Base-by-base conservation (phyloP, 64 coral and sea anemone species). In the Montipora efflorescens region DNA sequence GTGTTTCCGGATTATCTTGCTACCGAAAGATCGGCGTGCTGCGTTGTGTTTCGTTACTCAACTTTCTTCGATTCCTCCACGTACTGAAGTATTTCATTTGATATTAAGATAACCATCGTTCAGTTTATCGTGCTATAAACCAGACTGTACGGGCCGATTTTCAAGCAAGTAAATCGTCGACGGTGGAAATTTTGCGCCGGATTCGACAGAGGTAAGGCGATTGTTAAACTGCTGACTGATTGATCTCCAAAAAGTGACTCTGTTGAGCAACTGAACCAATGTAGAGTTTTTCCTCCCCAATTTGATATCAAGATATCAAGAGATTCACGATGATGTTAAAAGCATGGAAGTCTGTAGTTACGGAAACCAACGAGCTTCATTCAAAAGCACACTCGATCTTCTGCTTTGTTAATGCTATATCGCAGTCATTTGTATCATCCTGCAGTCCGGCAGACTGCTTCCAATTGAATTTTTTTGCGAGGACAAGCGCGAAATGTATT, bases 321-420 rank as follows among this genome's bases (percentile, higher is more conserved):
- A 57, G 15, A 67, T 46, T 36, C 68, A 43, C 61, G 23, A 62
- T 18, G 61, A 36, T 11, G 53, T 82, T 61, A 8, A 44, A 64
- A 64, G 53, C 7, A 57, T 57, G 7, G 53, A 36, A 36, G 36
- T 36, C 36, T 36, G 28, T 36, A 36, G 36, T 36, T 36, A 36
- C 36, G 36, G 36, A 55, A 55, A 55, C 52, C 10, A 15, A 4
- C 9, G 14, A 64, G 2, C n/a, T 74, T 4, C 13, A 76, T 46
- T 78, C 76, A 78, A 71, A 12, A 86, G 82, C 66, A 86, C 62
- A 71, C 64, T 86, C 68, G 21, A 13, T 4, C 47, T 86, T 86
- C 47, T 66, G 67, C 50, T 46, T 71, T 86, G 82, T 71, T 48
- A 5, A 86, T 70, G 68, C 45, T 43, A 46, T 86, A 3, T 68